A percentile compares a stretch with the other conserved stretches of the same genome.
phyloP scores from a whole-genome alignment of 1,140 invertebrate species.

The Cheumatopsyche charites region DNA sequence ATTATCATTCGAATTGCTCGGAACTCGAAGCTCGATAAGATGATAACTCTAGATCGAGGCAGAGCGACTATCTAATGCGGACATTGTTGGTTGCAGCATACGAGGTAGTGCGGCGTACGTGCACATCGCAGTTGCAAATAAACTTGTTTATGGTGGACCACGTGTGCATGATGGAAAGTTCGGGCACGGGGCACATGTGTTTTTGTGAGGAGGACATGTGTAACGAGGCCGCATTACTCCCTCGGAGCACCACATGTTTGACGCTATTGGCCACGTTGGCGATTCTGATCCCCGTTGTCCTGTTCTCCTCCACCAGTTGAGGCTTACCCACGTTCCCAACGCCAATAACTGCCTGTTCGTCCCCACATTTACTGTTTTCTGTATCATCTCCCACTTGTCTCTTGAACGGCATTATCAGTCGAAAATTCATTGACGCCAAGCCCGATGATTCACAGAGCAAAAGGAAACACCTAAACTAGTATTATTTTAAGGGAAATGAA shows the following conservation, averaged over 20 bases:
- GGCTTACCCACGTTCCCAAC: conserved; percentile 21
- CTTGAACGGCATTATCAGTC: conserved; percentile 24
- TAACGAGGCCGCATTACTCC: conserved; percentile 62
- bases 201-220: conserved; percentile 97
- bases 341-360: conserved; percentile 34
- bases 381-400: conserved; percentile 25
- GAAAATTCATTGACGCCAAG: conserved; percentile 14
- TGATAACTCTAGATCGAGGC: neutral
- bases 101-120: conserved; percentile 86
- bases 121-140: conserved; percentile 91
- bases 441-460: conserved; percentile 6
- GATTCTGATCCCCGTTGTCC: conserved; percentile 33
- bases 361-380: conserved; percentile 34
- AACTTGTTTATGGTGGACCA: conserved; percentile 98
- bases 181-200: conserved; percentile 95
- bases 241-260: conserved; percentile 46
- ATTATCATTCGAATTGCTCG: too few relatives aligned
- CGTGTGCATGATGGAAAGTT: conserved; percentile 97
- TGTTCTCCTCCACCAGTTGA: conserved; percentile 30
- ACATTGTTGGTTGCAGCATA: conserved; percentile 69
- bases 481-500: neutral
- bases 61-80: neutral
- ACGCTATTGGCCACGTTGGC: conserved; percentile 9
- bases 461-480: neutral
- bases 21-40: too few relatives aligned